These are phyloP conservation scores for Orchesella cincta DNA, from an alignment of 1,140 invertebrate species.

Conservation along the genomic window DNA sequence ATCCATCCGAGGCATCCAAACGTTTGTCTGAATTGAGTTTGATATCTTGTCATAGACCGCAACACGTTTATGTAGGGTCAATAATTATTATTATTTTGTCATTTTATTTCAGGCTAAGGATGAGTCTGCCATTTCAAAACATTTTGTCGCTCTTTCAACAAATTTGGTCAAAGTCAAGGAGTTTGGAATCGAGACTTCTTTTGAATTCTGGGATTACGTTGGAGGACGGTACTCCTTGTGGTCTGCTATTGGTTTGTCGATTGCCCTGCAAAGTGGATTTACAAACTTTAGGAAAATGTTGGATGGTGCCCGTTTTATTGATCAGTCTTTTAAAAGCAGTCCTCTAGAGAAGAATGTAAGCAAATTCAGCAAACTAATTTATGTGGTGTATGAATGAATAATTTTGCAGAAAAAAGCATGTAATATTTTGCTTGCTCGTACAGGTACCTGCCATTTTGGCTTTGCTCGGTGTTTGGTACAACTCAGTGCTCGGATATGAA, in stretches of 20 bases:
- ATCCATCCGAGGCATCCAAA: no score
- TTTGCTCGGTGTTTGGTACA: constrained; percentile 93
- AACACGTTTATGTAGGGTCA: background rate
- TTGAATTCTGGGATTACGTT: constrained; percentile 99
- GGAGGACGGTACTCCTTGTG: constrained; percentile 96
- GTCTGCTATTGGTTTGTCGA: constrained; percentile 98
- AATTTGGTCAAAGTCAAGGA: constrained; percentile 89
- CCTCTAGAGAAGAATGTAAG: constrained; percentile 93
- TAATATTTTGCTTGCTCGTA: constrained; percentile 51
- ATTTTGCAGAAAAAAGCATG: background rate
- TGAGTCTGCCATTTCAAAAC: constrained; percentile 79
- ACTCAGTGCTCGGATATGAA: constrained; percentile 92
- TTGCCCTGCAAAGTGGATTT: constrained; percentile 89
- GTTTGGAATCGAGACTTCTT: constrained; percentile 99
- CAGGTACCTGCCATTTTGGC: constrained; percentile 93
- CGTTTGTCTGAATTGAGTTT: background rate
- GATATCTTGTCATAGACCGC: background rate
- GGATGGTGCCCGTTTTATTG: constrained; percentile 88
- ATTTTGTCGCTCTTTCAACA: constrained; percentile 98
- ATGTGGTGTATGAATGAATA: background rate
- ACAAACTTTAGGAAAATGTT: constrained; percentile 93
- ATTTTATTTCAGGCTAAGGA: constrained; percentile 65
- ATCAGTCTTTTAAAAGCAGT: constrained; percentile 86
- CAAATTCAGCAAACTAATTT: background rate
- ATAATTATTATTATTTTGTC: no score